Conservation (phyloP, 2,113 vertebrate genomes). For the Atlantisia rogersi region DNA sequence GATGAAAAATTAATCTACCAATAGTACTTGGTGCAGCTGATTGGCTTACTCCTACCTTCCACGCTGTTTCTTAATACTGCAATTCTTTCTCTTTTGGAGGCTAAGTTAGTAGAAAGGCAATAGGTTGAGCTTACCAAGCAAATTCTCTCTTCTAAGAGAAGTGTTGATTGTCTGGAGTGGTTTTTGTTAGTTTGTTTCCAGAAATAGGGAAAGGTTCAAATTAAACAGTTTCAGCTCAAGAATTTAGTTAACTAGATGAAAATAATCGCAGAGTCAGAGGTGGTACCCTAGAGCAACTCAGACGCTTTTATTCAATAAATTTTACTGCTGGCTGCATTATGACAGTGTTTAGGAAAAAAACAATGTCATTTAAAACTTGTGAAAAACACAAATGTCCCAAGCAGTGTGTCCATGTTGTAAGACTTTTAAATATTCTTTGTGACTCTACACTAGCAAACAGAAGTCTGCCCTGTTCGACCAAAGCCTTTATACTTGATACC, state of each 20-base stretch:
- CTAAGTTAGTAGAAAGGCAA: neutral
- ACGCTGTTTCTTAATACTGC: neutral
- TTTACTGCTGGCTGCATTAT: neutral
- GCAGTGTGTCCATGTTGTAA: neutral
- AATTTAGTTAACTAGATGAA: constrained; percentile 24
- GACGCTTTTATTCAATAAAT: neutral
- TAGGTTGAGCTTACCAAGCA: neutral
- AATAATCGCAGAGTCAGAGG: neutral
- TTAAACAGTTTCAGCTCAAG: neutral
- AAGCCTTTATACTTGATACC: neutral
- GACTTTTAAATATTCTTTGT: neutral
- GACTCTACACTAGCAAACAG: neutral
- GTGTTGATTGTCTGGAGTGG: accelerated
- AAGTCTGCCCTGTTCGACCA: neutral
- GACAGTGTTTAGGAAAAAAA: neutral
- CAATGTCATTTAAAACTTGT: neutral
- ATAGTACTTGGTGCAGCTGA: neutral
- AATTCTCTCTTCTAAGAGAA: neutral
- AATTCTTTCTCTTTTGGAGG: neutral
- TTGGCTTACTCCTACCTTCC: neutral
- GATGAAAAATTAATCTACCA: neutral
- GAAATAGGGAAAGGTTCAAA: neutral
- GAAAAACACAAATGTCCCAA: neutral
- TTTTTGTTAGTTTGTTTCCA: neutral
- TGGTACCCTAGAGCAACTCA: neutral